phyloP scores from a whole-genome alignment of 2,888 invertebrate species.

The Aradus depressus region DNA sequence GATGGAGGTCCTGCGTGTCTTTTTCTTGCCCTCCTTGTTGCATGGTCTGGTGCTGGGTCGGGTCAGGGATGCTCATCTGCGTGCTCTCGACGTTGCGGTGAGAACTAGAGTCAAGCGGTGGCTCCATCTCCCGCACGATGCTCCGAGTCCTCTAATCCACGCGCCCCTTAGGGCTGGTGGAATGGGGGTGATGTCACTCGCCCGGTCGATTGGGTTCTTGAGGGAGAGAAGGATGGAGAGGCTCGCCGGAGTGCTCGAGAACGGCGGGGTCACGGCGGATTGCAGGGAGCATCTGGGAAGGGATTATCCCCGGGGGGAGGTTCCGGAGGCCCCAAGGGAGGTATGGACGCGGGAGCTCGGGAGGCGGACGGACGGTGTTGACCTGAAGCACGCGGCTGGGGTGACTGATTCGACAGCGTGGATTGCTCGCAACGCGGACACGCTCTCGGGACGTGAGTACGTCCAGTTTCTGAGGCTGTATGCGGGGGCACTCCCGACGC shows the following conservation, averaged over 20 bases:
- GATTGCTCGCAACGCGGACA: no score
- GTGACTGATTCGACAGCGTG: constrained; percentile 29
- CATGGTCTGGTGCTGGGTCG: constrained; percentile 35
- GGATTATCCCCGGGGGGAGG: neutral
- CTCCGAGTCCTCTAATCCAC: constrained; percentile 34
- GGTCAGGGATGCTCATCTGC: constrained; percentile 26
- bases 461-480: constrained; percentile 20
- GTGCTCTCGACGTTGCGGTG: constrained; percentile 33
- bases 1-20: constrained; percentile 34
- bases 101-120: constrained; percentile 31
- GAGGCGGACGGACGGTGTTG: neutral
- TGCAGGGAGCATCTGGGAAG: neutral
- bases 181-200: constrained; percentile 23
- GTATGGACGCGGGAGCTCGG: neutral
- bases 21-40: constrained; percentile 36
- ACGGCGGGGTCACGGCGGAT: neutral
- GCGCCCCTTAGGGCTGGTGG: constrained; percentile 30
- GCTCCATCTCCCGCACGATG: constrained; percentile 34
- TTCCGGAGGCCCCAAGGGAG: neutral
- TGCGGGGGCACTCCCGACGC: constrained; percentile 34
- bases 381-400: neutral
- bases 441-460: neutral
- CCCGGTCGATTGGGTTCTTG: constrained; percentile 24
- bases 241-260: neutral
- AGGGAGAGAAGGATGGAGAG: constrained; percentile 28